Conservation (phyloP, 2,888 invertebrate genomes). For the Troglohyphantes excavatus region DNA sequence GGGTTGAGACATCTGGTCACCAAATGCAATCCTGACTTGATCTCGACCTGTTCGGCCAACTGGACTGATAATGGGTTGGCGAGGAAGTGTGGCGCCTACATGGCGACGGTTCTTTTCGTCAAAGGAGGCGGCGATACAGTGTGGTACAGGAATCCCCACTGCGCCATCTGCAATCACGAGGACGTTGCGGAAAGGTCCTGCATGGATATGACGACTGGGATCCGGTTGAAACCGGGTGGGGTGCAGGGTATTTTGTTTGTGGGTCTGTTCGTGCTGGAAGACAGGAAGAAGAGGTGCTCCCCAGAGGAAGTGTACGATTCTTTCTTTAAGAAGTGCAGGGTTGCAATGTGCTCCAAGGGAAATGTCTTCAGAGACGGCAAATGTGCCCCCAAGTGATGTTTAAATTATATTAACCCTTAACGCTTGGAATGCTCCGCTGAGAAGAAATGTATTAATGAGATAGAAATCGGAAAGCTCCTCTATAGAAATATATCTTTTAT, state of each 20-base stretch:
- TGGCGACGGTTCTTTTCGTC: neutral
- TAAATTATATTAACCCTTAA: no score
- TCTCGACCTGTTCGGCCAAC: constrained; percentile 5
- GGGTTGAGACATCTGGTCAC: neutral
- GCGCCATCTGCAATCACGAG: constrained; percentile 51
- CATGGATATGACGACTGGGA: no score
- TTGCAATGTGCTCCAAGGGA: neutral
- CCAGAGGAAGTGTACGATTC: constrained; percentile 26
- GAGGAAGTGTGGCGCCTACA: constrained; percentile 29
- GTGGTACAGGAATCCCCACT: constrained; percentile 40
- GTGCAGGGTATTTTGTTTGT: neutral
- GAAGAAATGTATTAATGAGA: no score
- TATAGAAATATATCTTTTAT: no score
- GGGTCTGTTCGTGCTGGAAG: neutral
- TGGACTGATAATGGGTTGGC: constrained; percentile 14
- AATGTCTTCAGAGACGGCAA: no score
- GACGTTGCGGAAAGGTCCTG: neutral
- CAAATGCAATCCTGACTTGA: neutral
- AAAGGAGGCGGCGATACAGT: neutral
- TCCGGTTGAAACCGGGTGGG: no score
- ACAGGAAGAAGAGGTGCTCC: constrained; percentile 8
- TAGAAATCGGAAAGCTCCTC: no score
- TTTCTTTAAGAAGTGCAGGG: constrained; percentile 38
- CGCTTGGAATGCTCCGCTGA: no score
- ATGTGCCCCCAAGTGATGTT: no score